A percentile compares a stretch with the other conserved stretches of the same genome.
Conservation (phyloP, 2,797 vertebrate species). For the Mormyrops boulengeri region DNA sequence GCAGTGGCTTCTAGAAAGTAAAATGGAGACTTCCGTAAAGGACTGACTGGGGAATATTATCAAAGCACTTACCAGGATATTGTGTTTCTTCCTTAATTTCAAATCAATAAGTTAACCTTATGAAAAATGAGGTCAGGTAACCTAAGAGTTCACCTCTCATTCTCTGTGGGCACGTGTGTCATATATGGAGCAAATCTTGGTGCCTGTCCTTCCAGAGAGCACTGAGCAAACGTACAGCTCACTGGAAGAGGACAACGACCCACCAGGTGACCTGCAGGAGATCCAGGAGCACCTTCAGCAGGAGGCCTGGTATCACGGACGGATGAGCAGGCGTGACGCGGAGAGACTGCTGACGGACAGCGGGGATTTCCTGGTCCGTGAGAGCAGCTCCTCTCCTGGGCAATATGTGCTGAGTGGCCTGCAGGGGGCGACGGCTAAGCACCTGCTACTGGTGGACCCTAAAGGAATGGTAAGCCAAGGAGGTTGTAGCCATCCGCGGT, state of each 20-base stretch:
- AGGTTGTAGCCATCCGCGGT: background rate
- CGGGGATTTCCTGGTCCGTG: slow-evolving; percentile 85
- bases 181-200: slow-evolving; percentile 1
- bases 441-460: slow-evolving; percentile 83
- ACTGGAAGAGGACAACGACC: slow-evolving; percentile 40
- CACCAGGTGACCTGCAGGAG: slow-evolving; percentile 40
- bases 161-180: background rate
- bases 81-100: background rate
- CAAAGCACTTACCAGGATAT: slow-evolving; percentile 7
- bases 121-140: slow-evolving; percentile 7
- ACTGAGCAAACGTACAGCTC: slow-evolving; percentile 53
- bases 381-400: slow-evolving; percentile 76
- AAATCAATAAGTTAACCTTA: slow-evolving; percentile 22
- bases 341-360: slow-evolving; percentile 76
- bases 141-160: background rate
- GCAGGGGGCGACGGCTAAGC: slow-evolving; percentile 74
- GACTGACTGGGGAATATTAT: slow-evolving; percentile 2
- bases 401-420: slow-evolving; percentile 88
- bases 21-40: slow-evolving; percentile 14
- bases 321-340: slow-evolving; percentile 74
- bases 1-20: background rate
- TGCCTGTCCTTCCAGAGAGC: slow-evolving; percentile 43
- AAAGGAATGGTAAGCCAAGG: slow-evolving; percentile 74
- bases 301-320: slow-evolving; percentile 85
- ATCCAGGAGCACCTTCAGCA: slow-evolving; percentile 62